Evolutionary conservation across 2,888 invertebrate species (phyloP), one percentile per base, ranked within the genome.

Genomic region (Agrochola lota): DNA sequence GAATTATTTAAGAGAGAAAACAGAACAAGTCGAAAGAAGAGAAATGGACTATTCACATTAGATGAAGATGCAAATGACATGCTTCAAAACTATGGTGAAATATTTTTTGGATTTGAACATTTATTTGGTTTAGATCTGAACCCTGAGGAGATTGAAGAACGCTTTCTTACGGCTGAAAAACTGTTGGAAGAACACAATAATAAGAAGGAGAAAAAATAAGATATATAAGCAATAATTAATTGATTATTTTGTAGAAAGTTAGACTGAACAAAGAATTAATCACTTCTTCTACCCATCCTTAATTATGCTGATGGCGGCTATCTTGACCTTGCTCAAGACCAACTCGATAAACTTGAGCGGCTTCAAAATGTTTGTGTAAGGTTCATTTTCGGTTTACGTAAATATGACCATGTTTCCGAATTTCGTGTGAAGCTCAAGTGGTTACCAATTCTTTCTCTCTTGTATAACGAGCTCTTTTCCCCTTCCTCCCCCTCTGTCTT

Each of bases 171-270:
- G 52, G 87, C 90, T 4, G 93, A 94, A 62, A 85, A 91, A 69
- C 86, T 91, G 60, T 85, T 94, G 57, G 93, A 94, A 76, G 90
- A 93, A 20, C 83, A 93, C 78, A 91, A 94, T 67, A 90, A 91
- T 59, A 88, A 88, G 26, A 89, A 88, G 30, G 81, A 84, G 26
- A 55, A 77, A 40, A 76, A 66, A 26, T 26, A 63, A 71, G 17
- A 23, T 23, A 26, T 23, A 23, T 6, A 57, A 9, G 35, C 1
- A 40, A 52, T 3, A 20, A 40, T 20, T 2, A 17, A 6, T 30
- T 52, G 15, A 30, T 23, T 30, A 30, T 30, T 30, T 15, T 62
- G 26, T 71, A 11, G 35, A 60, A 40, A 71, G 3, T n/a, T 49
- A 23, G 23, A 23, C 9, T 52, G 23, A 9, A 52, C 23, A 52